Percentiles rank a stretch among this genome's conserved stretches.
phyloP scores from a whole-genome alignment of 2,797 vertebrate genomes.

The Pangasius larnaudii region DNA sequence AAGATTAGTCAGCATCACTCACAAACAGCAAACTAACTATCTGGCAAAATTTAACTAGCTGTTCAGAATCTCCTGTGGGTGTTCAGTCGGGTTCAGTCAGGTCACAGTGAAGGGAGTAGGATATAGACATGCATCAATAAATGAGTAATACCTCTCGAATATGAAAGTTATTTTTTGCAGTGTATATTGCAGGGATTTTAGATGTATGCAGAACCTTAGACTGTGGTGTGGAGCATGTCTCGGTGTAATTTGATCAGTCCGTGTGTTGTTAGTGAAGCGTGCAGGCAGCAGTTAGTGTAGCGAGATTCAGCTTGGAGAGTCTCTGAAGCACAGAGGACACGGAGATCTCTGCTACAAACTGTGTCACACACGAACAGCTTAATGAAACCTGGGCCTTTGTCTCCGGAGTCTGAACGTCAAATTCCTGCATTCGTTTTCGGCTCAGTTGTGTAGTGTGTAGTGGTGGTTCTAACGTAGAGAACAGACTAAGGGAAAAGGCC shows the following conservation, averaged over 20 bases:
- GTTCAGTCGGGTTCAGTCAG: neutral
- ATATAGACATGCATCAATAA: constrained; percentile 11
- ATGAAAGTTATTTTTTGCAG: neutral
- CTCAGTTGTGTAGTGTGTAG: neutral
- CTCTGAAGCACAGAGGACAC: neutral
- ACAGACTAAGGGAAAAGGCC: neutral
- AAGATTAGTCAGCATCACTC: neutral
- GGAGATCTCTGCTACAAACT: neutral
- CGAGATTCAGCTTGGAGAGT: neutral
- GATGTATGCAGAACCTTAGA: neutral
- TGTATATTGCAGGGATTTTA: neutral
- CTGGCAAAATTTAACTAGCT: neutral
- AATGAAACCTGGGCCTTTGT: neutral
- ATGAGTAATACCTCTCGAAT: neutral
- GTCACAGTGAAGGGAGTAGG: neutral
- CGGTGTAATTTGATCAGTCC: neutral
- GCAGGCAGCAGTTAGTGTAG: neutral
- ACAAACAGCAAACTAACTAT: neutral
- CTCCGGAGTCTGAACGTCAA: neutral
- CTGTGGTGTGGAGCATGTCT: neutral
- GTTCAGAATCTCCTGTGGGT: neutral
- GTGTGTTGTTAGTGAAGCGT: constrained; percentile 1
- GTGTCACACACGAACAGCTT: neutral
- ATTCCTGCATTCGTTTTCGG: neutral
- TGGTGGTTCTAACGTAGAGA: neutral